Percentiles rank a stretch among this genome's conserved stretches.
phyloP scores from a whole-genome alignment of 2,113 vertebrate species.

The Saccopteryx bilineata region DNA sequence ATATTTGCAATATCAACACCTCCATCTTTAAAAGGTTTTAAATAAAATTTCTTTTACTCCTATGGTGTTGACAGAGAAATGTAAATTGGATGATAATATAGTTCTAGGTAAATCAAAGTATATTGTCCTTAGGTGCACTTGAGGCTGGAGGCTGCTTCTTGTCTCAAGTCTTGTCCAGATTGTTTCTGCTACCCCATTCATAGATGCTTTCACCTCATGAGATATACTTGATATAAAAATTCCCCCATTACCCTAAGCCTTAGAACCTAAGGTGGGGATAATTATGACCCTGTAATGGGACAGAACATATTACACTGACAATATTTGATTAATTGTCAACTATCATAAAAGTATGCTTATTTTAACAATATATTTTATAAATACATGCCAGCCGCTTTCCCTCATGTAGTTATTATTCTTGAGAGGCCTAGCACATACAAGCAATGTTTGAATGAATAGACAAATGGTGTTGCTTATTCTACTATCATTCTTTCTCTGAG shows the following conservation, averaged over 20 bases:
- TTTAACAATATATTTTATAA: not conserved
- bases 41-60: not conserved
- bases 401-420: not conserved
- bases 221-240: conserved; percentile 21
- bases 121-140: not conserved
- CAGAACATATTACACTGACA: not conserved
- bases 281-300: not conserved
- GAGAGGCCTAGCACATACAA: not conserved
- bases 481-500: not conserved
- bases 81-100: not conserved
- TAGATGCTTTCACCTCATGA: not conserved
- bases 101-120: not conserved
- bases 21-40: not conserved
- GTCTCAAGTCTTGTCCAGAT: not conserved
- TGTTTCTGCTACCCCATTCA: not conserved
- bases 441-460: not conserved
- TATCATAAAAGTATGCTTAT: not conserved
- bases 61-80: conserved; percentile 18
- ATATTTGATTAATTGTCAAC: not conserved
- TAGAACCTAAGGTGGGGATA: not conserved
- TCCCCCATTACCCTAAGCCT: not conserved
- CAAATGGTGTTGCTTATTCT: not conserved
- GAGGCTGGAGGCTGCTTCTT: not conserved
- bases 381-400: not conserved
- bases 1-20: not conserved